phyloP scores from a whole-genome alignment of 1,140 invertebrate species.

The Drosophila pectinifera region DNA sequence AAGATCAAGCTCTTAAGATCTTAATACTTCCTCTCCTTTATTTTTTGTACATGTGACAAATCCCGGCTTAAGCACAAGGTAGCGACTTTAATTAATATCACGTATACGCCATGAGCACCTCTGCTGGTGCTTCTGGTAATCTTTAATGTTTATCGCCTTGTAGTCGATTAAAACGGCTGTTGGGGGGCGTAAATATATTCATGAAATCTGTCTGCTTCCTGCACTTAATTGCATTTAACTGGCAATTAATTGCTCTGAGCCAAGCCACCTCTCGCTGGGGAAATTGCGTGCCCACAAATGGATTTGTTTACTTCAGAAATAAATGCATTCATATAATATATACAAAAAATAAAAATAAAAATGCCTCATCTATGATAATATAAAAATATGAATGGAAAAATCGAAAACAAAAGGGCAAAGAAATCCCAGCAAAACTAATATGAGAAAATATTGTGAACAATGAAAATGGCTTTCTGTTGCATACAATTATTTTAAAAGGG shows the following conservation, averaged over 20 bases:
- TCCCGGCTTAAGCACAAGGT: slow-evolving; percentile 54
- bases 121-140: slow-evolving; percentile 31
- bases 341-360: background rate
- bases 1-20: too few relatives aligned
- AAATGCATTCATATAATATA: background rate
- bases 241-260: slow-evolving; percentile 48
- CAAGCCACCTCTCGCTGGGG: slow-evolving; percentile 11
- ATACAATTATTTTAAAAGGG: background rate
- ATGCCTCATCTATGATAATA: background rate
- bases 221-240: slow-evolving; percentile 61
- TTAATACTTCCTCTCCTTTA: background rate
- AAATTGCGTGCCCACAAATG: slow-evolving; percentile 13
- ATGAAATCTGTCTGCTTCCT: slow-evolving; percentile 37
- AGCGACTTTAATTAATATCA: slow-evolving; percentile 53
- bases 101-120: slow-evolving; percentile 17
- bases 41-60: slow-evolving; percentile 31
- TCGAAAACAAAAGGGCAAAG: background rate
- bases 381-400: background rate
- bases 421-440: background rate
- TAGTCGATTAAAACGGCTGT: slow-evolving; percentile 69
- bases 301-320: background rate
- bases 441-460: slow-evolving; percentile 4
- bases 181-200: slow-evolving; percentile 59
- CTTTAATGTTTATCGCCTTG: slow-evolving; percentile 74
- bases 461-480: background rate